Evolutionary conservation across 2,888 invertebrate genomes (phyloP), one percentile per base, ranked within the genome.

Genomic region (Dasysyrphus tricinctus): DNA sequence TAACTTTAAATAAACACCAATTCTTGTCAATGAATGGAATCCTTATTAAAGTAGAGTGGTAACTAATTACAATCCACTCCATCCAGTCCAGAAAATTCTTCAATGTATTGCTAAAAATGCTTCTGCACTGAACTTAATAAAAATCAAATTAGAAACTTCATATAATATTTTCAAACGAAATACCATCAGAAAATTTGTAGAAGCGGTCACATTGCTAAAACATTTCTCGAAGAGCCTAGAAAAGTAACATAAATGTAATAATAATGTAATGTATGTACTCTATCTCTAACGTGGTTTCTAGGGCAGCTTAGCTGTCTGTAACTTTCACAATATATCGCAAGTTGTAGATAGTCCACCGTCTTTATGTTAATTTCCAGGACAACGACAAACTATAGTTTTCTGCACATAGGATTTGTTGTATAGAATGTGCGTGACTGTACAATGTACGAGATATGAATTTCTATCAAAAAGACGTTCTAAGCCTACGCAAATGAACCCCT

Each of bases 401-500:
- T 34, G 12, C 70, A 42, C 34, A 72, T 42, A 39, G 44, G n/a
- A 73, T 77, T 32, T 78, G 72, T 57, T 57, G 19, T 51, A 37
- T 34, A 4, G 6, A 29, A n/a, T 72, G 72, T 79, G 78, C 81
- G 85, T 80, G 85, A 80, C 73, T 77, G 19, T 57, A 12, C 49
- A 24, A 1, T 24, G 24, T 24, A 24, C 24, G 7, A 57, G 56
- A 63, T 74, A 74, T 81, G 77, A 73, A 73, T 61, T 69, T 44
- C 51, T 24, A 69, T 69, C 76, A 56, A 42, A 47, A 73, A 73
- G 77, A 73, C 61, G 34, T 63, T 72, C 14, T 7, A 73, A 61
- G 76, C 59, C 67, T 80, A 80, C 80, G 76, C 72, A 80, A 80
- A 76, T 69, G 70, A 77, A 73, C 44, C 32, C n/a, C 54, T 19